Evolutionary conservation across 2,113 vertebrate species (phyloP).

Genomic region (Eidolon helvum): DNA sequence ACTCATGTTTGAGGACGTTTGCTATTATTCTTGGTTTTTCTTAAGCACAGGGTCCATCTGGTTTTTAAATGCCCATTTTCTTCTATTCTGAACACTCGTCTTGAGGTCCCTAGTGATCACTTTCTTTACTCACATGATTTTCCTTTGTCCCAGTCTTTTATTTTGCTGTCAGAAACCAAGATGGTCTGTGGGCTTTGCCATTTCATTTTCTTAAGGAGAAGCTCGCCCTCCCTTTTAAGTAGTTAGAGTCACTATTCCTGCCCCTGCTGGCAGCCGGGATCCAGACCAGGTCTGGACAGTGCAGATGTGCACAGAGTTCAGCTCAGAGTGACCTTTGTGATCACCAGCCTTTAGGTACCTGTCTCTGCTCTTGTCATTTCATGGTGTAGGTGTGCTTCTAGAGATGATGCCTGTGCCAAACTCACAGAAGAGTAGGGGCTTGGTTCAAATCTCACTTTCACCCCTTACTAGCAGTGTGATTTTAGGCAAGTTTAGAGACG

Average conservation of each 20-base stretch:
- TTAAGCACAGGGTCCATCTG: background rate
- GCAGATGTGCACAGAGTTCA: background rate
- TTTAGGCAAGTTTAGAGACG: background rate
- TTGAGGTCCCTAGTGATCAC: background rate
- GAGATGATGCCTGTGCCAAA: background rate
- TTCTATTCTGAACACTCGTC: background rate
- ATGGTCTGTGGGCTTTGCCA: background rate
- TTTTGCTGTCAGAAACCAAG: background rate
- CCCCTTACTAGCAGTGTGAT: background rate
- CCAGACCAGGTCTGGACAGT: background rate
- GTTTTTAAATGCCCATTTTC: background rate
- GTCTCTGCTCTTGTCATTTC: background rate
- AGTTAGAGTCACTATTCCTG: background rate
- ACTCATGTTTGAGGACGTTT: background rate
- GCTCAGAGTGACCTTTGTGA: background rate
- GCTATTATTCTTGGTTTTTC: slow-evolving; percentile 1
- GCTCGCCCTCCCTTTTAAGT: background rate
- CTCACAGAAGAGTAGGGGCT: background rate
- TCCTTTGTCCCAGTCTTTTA: background rate
- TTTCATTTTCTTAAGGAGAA: background rate
- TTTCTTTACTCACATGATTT: background rate
- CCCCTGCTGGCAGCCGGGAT: background rate
- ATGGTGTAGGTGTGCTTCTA: background rate
- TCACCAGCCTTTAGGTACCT: fast-evolving
- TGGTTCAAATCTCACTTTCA: background rate